Evolutionary conservation across 1,140 invertebrate species (phyloP), one percentile per base, ranked within the genome.

Genomic region (Heliconius hermathena): DNA sequence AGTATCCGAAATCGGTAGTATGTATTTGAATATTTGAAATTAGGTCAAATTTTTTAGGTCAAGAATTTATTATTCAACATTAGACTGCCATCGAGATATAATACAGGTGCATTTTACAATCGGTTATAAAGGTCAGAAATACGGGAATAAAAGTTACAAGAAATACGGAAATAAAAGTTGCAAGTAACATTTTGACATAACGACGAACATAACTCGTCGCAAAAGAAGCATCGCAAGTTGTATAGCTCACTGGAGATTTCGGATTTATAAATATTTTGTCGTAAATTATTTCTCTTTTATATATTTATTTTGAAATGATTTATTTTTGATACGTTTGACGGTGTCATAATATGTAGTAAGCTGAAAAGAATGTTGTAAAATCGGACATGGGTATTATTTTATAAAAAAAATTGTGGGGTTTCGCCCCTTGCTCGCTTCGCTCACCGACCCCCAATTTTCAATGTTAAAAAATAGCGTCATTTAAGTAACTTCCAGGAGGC

Each of bases 171-270:
- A 75, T 75, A 75, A 75, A 75, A 75, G 74, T 75, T 60, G 74
- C 54, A 60, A 38, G 54, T 41, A 33, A 66, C 36, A 66, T 75
- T 75, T 75, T 75, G 74, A 75, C 74, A 75, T 75, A 75, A 75
- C 74, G 46, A 60, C 74, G 41, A 54, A 38, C 74, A 66, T 75
- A 60, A 75, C 26, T 75, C 54, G 16, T 66, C 54, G 74, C 46
- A 26, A 26, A 26, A 75, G 74, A 66, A 75, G 38, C 74, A 60
- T 74, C 57, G 26, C 22, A 66, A 75, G 74, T 75, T 54, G 26
- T 33, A 41, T 22, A 66, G 60, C 38, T 75, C 52, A n/a, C 74
- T 38, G 22, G 60, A 75, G 74, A 60, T 75, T 41, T 75, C n/a
- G 36, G 38, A 60, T 66, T 75, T 60, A 38, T 60, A 26, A 75